Base-by-base conservation (phyloP, 1,140 invertebrate genomes). In the Drosophila biarmipes region DNA sequence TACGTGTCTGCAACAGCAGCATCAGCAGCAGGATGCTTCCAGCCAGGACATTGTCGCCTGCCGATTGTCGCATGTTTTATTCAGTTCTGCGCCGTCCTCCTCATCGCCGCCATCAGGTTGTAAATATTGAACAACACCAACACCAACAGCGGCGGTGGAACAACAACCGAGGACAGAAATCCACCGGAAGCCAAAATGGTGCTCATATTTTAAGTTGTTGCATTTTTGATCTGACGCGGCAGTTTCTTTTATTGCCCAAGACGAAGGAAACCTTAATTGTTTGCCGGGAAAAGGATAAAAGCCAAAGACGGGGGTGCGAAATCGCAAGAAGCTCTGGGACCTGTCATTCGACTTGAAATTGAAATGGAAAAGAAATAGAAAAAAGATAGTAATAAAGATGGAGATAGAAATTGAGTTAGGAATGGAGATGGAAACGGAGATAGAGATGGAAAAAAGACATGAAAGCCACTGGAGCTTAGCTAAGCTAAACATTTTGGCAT, bases 61-160 rank as follows among this genome's bases (percentile, higher is more conserved):
- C 79, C 80, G 79, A 82, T 82, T 82, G 79, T 73, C 74, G 62
- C 79, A 82, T 82, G 62, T 82, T 82, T 82, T 82, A 82, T 82
- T 82, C 79, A 82, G 78, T 82, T 82, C 45, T 69, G 21, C 58
- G 40, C 52, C 73, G 35, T 76, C 38, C 37, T 55, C 58, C 51
- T 51, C 51, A 68, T 21, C 55, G 43, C 56, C 34, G 29, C 53
- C 76, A 69, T 68, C 49, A 80, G 78, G 78, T 81, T 73, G 73
- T 82, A 82, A 82, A 78, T 82, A 82, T 82, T 78, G 79, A 74
- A 69, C 59, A 81, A 73, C 78, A 67, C 45, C 66, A 80, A 66
- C 42, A 68, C n/a, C n/a, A n/a, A 45, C 59, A 73, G 29, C 59
- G 63, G 58, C 63, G 43, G 24, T 31, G 46, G 34, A 21, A 43